These are phyloP conservation scores for Dicycla oo DNA, from an alignment of 2,888 invertebrate species.

Conservation along the genomic window DNA sequence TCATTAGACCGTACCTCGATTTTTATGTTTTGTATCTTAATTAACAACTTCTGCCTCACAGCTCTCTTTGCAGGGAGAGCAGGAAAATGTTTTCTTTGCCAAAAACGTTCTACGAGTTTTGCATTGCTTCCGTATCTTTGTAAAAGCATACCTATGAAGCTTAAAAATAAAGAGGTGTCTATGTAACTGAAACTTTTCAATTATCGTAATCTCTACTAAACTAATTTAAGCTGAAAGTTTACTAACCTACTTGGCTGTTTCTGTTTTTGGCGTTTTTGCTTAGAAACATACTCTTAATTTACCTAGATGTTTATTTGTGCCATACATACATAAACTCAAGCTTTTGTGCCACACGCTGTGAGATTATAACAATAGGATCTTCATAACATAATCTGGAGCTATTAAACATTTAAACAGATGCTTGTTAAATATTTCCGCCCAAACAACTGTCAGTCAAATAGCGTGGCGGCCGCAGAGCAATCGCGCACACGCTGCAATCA, in stretches of 20 bases:
- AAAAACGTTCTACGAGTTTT: slow-evolving; percentile 6
- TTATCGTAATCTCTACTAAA: not conserved
- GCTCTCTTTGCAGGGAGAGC: slow-evolving; percentile 9
- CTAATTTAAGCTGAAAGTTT: not conserved
- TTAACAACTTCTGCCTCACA: slow-evolving; percentile 45
- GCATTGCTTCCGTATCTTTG: not conserved
- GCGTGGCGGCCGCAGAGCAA: slow-evolving; percentile 67
- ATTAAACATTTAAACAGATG: slow-evolving; percentile 20
- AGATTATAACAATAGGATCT: not conserved
- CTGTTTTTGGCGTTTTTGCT: not conserved
- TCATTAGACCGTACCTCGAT: slow-evolving; percentile 54
- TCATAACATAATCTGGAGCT: not conserved
- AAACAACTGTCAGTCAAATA: slow-evolving; percentile 70
- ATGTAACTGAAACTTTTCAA: not conserved
- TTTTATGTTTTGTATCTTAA: slow-evolving; percentile 52
- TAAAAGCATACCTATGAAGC: too few relatives aligned
- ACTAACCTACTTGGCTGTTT: not conserved
- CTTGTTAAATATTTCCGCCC: slow-evolving; percentile 50
- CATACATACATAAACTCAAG: not conserved
- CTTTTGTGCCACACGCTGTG: not conserved
- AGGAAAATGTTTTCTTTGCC: slow-evolving; percentile 13
- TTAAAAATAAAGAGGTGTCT: not conserved
- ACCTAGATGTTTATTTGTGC: not conserved
- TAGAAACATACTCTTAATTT: not conserved
- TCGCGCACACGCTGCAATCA: slow-evolving; percentile 69